These are phyloP conservation scores for Hippopotamyrus pictus DNA, from an alignment of 2,797 vertebrate genomes.

Conservation along the genomic window DNA sequence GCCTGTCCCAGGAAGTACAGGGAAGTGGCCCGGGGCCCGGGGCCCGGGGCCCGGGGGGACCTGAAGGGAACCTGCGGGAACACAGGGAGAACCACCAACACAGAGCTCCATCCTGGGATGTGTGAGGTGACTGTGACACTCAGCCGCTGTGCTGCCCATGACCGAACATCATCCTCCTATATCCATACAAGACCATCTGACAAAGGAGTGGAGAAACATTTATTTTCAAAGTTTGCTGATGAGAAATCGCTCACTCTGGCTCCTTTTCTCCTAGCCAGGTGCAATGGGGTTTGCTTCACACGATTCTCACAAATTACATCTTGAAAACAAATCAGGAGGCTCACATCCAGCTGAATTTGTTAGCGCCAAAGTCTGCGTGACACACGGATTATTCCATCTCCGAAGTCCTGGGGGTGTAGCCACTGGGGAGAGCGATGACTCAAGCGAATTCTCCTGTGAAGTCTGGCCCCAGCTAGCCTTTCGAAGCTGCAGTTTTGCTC, in stretches of 20 bases:
- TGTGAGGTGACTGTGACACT: neutral
- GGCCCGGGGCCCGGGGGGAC: too few relatives aligned
- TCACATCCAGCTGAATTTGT: neutral
- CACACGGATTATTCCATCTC: neutral
- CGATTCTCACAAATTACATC: neutral
- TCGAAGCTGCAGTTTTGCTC: neutral
- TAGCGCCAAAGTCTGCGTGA: neutral
- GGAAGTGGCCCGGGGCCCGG: neutral
- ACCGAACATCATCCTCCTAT: neutral
- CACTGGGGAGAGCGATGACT: neutral
- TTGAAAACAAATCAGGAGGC: conserved; percentile 1
- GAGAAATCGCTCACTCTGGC: neutral
- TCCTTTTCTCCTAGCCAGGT: neutral
- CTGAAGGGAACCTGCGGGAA: neutral
- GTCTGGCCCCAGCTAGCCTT: neutral
- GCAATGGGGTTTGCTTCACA: neutral
- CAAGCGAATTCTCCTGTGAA: neutral
- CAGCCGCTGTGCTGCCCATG: neutral
- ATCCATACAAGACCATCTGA: neutral
- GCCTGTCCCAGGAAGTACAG: neutral
- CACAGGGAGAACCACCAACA: neutral
- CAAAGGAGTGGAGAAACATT: neutral
- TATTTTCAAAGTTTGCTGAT: neutral
- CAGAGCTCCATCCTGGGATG: neutral
- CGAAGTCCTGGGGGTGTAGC: neutral